Base-by-base conservation (phyloP, 2,113 vertebrate genomes). In the Ciconia boyciana region DNA sequence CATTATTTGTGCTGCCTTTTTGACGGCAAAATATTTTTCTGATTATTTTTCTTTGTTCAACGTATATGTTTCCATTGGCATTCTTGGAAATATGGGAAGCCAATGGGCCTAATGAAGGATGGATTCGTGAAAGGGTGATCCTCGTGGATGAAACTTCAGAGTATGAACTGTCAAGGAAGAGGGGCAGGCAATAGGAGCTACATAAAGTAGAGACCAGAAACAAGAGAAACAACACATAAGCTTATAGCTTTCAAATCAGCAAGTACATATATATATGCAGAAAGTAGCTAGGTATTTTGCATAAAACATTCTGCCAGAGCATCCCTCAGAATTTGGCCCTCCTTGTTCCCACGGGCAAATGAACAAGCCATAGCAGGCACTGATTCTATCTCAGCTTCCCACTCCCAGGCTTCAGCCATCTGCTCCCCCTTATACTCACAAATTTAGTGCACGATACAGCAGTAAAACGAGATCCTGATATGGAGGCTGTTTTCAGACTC, bases 351-450 rank as follows among this genome's bases (percentile, higher is more conserved):
- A 96, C 3, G 49, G 81, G 78, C 94, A 96, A 97, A 87, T 95
- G 94, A 96, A 93, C 93, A 96, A 95, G 81, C 39, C 84, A 49
- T 60, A 85, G 81, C 81, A 96, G 74, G 87, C 91, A 94, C 24
- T 48, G 77, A 79, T 94, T 82, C 81, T 78, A 15, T 89, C 84
- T 96, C 90, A 91, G 82, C 95, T 96, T 95, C 94, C 94, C 86
- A 79, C 91, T 94, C 44, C 57, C 44, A 91, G 61, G 82, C 70
- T 96, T 89, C 91, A 95, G 87, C 94, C 93, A 95, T 95, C 96
- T 96, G 91, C 82, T 96, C 28, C 36, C 91, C 52, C 41, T 81
- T 84, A 89, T 48, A 93, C 87, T 94, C 89, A 78, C 52, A 87
- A 92, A 72, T 89, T 65, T 44, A 85, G 66, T 65, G 61, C 70